Base-by-base conservation (phyloP, 1,140 invertebrate genomes). In the Heliconius himera region DNA sequence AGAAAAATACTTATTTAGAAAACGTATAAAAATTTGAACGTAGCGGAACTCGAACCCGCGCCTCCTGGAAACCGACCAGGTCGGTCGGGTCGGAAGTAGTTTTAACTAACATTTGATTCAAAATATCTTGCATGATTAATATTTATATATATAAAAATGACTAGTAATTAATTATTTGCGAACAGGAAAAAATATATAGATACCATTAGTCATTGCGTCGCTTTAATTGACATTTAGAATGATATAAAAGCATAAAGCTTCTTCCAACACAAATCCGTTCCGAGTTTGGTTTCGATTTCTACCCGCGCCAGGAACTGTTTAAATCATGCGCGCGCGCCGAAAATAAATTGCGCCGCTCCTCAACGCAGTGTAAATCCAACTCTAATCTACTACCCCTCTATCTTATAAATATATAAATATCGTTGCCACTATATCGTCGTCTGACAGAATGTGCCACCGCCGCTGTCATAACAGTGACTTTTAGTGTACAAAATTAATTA, bases 371-470 rank as follows among this genome's bases (percentile, higher is more conserved):
- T 93, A 93, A 92, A 93, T 93, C 92, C 87, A 89, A 84, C 86
- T 90, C 90, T 93, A 94, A 94, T 93, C 93, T 93, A 93, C 93
- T 87, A 88, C 91, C 90, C 91, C 89, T 89, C 86, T 88, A 85
- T 89, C 87, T 90, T 93, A 93, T 94, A 93, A 93, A 93, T 93
- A 94, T 93, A 93, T 93, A 94, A 92, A 94, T 93, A 91, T 92
- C 88, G 84, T 83, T 85, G 79, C 79, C 81, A 88, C 85, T 89
- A 87, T 85, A 91, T 91, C 86, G 89, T 85, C 80, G 80, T 78
- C 86, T 90, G 90, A 92, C 91, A 93, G 88, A 91, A 89, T 90
- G 87, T 92, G 90, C 89, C 91, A 92, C 89, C 85, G 81, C 85
- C 76, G 77, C 84, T 93, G 91, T 93, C 93, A 94, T 93, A 94